A percentile compares a stretch with the other conserved stretches of the same genome.
Evolutionary conservation across 2,113 vertebrate genomes (phyloP).

Genomic region (Porphyrio hochstetteri): DNA sequence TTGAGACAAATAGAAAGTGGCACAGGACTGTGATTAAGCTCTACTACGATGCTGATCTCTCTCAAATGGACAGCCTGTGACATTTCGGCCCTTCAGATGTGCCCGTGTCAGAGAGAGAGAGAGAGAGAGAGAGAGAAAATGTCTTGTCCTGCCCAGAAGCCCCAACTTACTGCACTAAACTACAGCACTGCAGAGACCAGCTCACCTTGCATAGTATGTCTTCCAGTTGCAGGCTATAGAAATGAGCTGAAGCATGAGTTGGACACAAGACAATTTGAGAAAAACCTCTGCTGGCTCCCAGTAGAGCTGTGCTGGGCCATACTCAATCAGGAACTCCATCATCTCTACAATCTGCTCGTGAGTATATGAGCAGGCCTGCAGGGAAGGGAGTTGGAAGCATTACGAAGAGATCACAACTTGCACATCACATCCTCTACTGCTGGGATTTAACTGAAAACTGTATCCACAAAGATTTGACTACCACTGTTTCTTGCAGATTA

Average conservation of each 20-base stretch:
- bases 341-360: slow-evolving; percentile 98
- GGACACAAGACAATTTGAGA: slow-evolving; percentile 95
- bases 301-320: slow-evolving; percentile 90
- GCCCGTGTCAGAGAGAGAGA: neutral
- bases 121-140: neutral
- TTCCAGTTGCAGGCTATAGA: slow-evolving; percentile 98
- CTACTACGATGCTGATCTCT: neutral
- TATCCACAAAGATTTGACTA: neutral
- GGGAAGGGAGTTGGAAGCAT: neutral
- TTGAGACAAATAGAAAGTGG: neutral
- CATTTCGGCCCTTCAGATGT: neutral
- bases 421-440: neutral
- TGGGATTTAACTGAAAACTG: neutral
- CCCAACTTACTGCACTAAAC: neutral
- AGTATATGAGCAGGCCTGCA: slow-evolving; percentile 92
- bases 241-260: slow-evolving; percentile 95
- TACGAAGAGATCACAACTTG: neutral
- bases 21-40: neutral
- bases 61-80: neutral
- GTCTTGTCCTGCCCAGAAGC: neutral
- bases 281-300: slow-evolving; percentile 99
- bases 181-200: neutral
- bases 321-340: slow-evolving; percentile 98
- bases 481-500: neutral
- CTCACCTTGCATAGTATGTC: slow-evolving; percentile 96